phyloP scores from a whole-genome alignment of 2,113 vertebrate species.

The Embiotoca jacksoni region DNA sequence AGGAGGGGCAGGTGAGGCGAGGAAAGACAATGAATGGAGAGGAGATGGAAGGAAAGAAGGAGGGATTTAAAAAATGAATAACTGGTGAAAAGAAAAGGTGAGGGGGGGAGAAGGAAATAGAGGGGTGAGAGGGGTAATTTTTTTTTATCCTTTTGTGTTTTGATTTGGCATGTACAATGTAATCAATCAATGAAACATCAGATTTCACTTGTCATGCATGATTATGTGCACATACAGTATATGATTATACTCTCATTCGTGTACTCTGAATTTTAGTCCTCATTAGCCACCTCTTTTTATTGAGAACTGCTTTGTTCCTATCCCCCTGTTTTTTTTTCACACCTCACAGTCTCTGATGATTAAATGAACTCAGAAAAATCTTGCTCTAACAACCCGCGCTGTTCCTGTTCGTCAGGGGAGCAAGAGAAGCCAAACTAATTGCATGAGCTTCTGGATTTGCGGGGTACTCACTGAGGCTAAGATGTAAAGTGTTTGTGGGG shows the following conservation, averaged over 20 bases:
- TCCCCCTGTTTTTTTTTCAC: constrained; percentile 23
- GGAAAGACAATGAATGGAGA: constrained; percentile 36
- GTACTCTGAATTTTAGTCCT: constrained; percentile 42
- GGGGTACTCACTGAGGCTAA: constrained; percentile 39
- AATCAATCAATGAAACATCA: constrained; percentile 38
- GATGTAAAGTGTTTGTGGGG: constrained; percentile 33
- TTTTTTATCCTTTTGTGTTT: constrained; percentile 28
- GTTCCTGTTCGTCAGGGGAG: constrained; percentile 53
- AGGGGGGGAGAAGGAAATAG: background rate
- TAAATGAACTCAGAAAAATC: constrained; percentile 69
- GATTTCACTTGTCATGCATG: constrained; percentile 30
- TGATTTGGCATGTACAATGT: constrained; percentile 50
- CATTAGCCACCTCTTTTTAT: constrained; percentile 53
- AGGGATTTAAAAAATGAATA: background rate
- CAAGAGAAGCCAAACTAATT: constrained; percentile 64
- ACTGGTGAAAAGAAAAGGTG: background rate
- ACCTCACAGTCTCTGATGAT: constrained; percentile 66
- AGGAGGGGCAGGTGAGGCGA: constrained; percentile 39
- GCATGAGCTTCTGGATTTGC: constrained; percentile 46
- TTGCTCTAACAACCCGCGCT: constrained; percentile 55
- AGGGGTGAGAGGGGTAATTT: constrained; percentile 9
- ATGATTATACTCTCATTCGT: constrained; percentile 37
- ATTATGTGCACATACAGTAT: constrained; percentile 42
- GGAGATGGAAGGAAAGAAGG: constrained; percentile 7
- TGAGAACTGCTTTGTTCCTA: constrained; percentile 47